phyloP scores from a whole-genome alignment of 2,888 invertebrate genomes.

The Deroplatys truncata region DNA sequence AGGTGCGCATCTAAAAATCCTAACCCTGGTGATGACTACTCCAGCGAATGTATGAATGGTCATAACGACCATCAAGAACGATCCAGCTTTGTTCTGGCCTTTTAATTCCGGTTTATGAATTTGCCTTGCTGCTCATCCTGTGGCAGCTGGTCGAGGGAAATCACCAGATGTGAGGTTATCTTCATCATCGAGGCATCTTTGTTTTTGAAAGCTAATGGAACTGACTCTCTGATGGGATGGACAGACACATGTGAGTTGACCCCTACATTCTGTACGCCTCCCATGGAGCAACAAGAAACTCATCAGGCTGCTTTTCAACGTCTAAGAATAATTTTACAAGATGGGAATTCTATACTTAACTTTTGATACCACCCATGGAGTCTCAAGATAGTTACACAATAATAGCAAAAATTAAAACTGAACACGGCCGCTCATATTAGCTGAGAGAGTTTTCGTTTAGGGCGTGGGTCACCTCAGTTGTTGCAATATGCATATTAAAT shows the following conservation, averaged over 20 bases:
- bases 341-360: too few relatives aligned
- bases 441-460: too few relatives aligned
- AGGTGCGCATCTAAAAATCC: too few relatives aligned
- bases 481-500: too few relatives aligned
- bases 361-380: too few relatives aligned
- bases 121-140: background rate
- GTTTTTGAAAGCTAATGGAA: background rate
- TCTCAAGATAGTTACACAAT: too few relatives aligned
- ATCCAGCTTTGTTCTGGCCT: background rate
- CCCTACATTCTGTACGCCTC: background rate
- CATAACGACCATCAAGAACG: too few relatives aligned
- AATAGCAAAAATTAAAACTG: too few relatives aligned
- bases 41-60: too few relatives aligned
- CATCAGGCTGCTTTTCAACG: background rate
- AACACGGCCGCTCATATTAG: too few relatives aligned
- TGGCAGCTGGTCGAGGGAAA: background rate
- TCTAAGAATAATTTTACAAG: background rate
- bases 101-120: background rate
- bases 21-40: too few relatives aligned
- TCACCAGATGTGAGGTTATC: background rate
- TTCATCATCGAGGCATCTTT: background rate
- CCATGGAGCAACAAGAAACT: background rate
- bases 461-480: too few relatives aligned
- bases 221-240: background rate
- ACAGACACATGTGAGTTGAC: background rate